phyloP scores from a whole-genome alignment of 2,888 invertebrate genomes.

The Sepioteuthis lessoniana region DNA sequence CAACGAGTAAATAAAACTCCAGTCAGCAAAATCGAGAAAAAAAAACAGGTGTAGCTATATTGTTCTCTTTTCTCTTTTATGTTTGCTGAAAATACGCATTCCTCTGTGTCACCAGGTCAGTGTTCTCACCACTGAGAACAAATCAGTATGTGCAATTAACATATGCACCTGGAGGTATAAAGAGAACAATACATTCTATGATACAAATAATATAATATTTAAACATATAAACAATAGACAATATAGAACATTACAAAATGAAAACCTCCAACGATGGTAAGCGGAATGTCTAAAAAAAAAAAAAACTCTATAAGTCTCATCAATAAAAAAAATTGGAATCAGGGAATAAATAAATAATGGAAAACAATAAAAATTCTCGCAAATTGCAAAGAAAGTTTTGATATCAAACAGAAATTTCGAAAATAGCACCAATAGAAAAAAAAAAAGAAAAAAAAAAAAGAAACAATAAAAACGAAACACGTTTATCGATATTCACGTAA shows the following conservation, averaged over 20 bases:
- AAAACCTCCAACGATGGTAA: background rate
- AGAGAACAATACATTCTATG: background rate
- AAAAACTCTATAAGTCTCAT: background rate
- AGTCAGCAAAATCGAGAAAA: too few relatives aligned
- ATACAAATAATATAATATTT: background rate
- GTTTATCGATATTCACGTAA: background rate
- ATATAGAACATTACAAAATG: background rate
- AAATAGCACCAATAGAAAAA: background rate
- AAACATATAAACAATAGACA: background rate
- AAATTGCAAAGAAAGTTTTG: background rate
- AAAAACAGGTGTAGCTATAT: too few relatives aligned
- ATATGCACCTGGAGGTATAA: background rate
- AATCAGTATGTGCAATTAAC: background rate
- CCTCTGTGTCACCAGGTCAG: too few relatives aligned
- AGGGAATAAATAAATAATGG: background rate
- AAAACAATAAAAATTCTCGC: background rate
- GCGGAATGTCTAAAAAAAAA: too few relatives aligned
- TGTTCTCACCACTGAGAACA: background rate
- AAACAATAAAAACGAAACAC: background rate
- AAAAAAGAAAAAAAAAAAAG: too few relatives aligned
- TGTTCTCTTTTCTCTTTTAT: too few relatives aligned
- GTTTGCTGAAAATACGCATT: too few relatives aligned
- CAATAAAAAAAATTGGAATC: background rate
- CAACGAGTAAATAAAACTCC: too few relatives aligned
- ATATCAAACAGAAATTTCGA: slow-evolving; percentile 16